Base-by-base conservation (phyloP, 1,140 invertebrate genomes). In the Ooceraea biroi region DNA sequence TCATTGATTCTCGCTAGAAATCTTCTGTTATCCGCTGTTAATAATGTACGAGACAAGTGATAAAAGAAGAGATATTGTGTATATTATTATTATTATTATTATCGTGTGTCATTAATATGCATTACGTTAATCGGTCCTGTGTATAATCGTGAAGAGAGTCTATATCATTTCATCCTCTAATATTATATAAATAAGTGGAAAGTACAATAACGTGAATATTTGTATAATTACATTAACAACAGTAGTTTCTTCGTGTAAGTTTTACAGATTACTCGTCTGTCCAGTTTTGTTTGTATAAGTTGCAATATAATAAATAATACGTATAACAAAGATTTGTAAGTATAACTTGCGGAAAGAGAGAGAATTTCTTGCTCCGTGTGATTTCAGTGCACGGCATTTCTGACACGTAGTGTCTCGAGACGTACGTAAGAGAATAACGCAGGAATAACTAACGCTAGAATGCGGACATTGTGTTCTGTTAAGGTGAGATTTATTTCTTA, bases 401-500 rank as follows among this genome's bases (percentile, higher is more conserved):
- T 65, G 44, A 63, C 65, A 82, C 77, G 66, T 63, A n/a, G n/a
- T n/a, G n/a, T n/a, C n/a, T 60, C 7, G 48, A 52, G 74, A 61
- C 65, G 46, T 85, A 80, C 82, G 85, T 66, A 68, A 48, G 76
- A n/a, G n/a, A n/a, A n/a, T n/a, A 63, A 85, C 50, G 57, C 27
- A 74, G 44, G 76, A 86, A 52, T 66, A 65, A 86, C 30, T 66
- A 78, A 87, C 87, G 61, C 41, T 25, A 58, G 11, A 69, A 44
- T 58, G 57, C 4, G 41, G 25, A 82, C 0, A 27, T 69, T 57
- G 10, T 66, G 50, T 76, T 82, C 58, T 78, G 71, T 85, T 86
- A 85, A 80, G 84, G 82, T 87, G 84, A 84, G 80, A 85, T 91
- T 91, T 91, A 91, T 91, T 90, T 86, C 61, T 90, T 84, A 89